Conservation (phyloP, 1,140 invertebrate species). For the Zaprionus capensis region DNA sequence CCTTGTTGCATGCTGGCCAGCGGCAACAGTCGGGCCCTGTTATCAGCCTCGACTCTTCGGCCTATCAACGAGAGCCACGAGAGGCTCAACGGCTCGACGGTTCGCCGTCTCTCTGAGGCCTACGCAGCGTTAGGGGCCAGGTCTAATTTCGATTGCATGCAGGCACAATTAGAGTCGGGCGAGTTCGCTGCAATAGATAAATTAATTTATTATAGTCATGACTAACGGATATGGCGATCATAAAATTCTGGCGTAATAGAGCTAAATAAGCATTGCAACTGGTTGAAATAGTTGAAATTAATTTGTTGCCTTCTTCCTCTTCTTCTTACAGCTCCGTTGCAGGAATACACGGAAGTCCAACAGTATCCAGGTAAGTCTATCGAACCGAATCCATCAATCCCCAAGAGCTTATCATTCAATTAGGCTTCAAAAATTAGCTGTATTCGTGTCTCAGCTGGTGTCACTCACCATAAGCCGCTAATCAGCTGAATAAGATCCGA, state of each 20-base stretch:
- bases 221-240: constrained; percentile 75
- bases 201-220: constrained; percentile 80
- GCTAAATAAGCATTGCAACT: constrained; percentile 47
- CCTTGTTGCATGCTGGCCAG: constrained; percentile 45
- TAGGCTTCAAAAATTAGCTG: constrained; percentile 12
- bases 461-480: constrained; percentile 41
- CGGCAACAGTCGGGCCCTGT: constrained; percentile 56
- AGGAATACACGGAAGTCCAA: constrained; percentile 81
- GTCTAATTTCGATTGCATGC: constrained; percentile 74
- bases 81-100: too few species aligned
- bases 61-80: constrained; percentile 26
- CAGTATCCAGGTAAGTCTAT: constrained; percentile 76
- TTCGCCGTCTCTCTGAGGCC: constrained; percentile 26
- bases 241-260: constrained; percentile 60
- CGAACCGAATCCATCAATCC: not conserved
- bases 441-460: constrained; percentile 19
- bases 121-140: constrained; percentile 49
- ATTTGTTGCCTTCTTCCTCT: constrained; percentile 28
- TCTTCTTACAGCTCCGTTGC: constrained; percentile 74
- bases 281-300: not conserved
- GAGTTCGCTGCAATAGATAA: constrained; percentile 67
- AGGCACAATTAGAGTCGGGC: constrained; percentile 66
- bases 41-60: constrained; percentile 52
- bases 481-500: constrained; percentile 55
- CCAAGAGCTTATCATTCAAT: constrained; percentile 21